Conservation (phyloP, 1,140 invertebrate species). For the Sycobia sp. region DNA sequence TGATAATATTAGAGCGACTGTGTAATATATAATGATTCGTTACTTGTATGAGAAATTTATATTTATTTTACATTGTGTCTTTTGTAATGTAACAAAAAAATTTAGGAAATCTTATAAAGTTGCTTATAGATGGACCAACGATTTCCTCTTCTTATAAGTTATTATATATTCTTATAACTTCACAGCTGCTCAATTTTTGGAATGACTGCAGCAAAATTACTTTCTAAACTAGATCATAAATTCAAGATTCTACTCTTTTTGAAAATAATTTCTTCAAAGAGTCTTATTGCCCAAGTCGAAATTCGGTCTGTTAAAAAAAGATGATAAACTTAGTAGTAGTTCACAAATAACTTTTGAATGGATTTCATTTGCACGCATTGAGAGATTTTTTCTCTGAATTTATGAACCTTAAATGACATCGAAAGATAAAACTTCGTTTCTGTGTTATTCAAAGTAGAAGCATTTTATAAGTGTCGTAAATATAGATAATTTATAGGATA, state of each 20-base stretch:
- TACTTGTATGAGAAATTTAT: no score
- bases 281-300: slow-evolving; percentile 13
- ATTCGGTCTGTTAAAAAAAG: background rate
- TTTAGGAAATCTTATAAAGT: no score
- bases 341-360: slow-evolving; percentile 8
- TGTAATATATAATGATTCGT: no score
- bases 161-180: no score
- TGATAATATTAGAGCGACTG: no score
- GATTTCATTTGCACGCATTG: slow-evolving; percentile 5
- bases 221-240: slow-evolving; percentile 2
- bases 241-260: slow-evolving; percentile 12
- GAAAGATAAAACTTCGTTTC: background rate
- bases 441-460: slow-evolving; percentile 5
- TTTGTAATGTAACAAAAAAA: no score
- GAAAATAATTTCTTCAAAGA: slow-evolving; percentile 9
- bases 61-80: no score
- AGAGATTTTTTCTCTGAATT: slow-evolving; percentile 8
- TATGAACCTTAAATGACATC: slow-evolving; percentile 6
- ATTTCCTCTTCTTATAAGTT: no score
- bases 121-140: no score
- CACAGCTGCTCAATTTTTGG: no score
- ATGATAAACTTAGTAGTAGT: slow-evolving; percentile 10
- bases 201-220: background rate
- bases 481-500: background rate
- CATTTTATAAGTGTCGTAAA: background rate